Evolutionary conservation across 2,797 vertebrate genomes (phyloP).

Genomic region (Masticophis lateralis): DNA sequence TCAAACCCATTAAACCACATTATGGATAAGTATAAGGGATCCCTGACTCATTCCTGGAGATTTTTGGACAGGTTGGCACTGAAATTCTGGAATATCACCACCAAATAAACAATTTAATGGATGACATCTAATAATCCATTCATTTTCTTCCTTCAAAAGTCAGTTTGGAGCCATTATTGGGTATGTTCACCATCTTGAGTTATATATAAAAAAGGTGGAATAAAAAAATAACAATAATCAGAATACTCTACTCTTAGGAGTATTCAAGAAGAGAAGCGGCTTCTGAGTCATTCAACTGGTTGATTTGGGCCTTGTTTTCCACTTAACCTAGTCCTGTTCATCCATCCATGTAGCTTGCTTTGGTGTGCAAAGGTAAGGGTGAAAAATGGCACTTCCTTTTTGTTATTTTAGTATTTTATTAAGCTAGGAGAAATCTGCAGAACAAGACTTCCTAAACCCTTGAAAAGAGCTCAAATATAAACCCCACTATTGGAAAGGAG

Average conservation of each 20-base stretch:
- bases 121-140: neutral
- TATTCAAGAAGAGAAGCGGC: neutral
- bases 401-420: neutral
- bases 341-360: neutral
- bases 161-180: neutral
- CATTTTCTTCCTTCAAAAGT: neutral
- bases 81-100: neutral
- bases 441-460: neutral
- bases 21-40: neutral
- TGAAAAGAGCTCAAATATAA: neutral
- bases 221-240: neutral
- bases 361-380: neutral
- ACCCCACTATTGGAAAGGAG: neutral
- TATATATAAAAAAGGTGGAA: neutral
- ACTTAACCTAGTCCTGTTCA: neutral
- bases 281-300: neutral
- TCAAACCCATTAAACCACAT: neutral
- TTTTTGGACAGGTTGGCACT: neutral
- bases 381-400: neutral
- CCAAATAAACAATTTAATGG: neutral
- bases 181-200: neutral
- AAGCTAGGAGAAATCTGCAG: neutral
- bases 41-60: neutral
- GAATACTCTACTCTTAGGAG: neutral
- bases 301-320: neutral